Evolutionary conservation across 2,113 vertebrate genomes (phyloP).

Genomic region (Perca fluviatilis): DNA sequence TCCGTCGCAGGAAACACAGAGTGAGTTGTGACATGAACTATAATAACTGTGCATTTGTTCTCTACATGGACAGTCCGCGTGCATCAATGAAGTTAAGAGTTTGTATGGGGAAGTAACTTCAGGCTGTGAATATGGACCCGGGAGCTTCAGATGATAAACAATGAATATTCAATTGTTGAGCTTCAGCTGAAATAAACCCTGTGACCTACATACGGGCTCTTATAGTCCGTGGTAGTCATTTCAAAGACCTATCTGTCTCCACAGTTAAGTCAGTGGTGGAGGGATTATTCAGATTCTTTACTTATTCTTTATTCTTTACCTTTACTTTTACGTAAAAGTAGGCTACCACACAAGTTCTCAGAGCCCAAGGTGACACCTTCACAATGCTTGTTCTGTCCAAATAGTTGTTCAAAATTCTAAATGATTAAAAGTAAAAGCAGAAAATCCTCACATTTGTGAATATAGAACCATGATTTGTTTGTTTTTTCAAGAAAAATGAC

Average conservation of each 20-base stretch:
- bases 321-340: too few species aligned
- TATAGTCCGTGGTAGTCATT: not conserved
- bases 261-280: not conserved
- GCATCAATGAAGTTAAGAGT: conserved; percentile 40
- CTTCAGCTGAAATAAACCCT: not conserved
- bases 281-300: not conserved
- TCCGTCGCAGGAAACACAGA: not conserved
- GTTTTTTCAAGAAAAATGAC: not conserved
- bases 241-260: too few species aligned
- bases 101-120: conserved; percentile 8
- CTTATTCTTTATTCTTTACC: not conserved
- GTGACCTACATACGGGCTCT: not conserved
- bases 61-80: not conserved
- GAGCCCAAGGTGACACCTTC: not conserved
- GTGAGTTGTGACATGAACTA: conserved; percentile 45
- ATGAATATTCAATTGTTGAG: not conserved
- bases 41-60: not conserved
- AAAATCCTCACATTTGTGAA: not conserved
- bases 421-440: not conserved
- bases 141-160: not conserved
- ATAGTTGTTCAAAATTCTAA: not conserved
- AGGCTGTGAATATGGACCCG: conserved; percentile 27
- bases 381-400: not conserved
- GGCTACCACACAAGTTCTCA: not conserved
- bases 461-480: not conserved